Percentiles rank a stretch among this genome's conserved stretches.
Evolutionary conservation across 2,888 invertebrate species (phyloP).

Genomic region (Drosophila sordidula): DNA sequence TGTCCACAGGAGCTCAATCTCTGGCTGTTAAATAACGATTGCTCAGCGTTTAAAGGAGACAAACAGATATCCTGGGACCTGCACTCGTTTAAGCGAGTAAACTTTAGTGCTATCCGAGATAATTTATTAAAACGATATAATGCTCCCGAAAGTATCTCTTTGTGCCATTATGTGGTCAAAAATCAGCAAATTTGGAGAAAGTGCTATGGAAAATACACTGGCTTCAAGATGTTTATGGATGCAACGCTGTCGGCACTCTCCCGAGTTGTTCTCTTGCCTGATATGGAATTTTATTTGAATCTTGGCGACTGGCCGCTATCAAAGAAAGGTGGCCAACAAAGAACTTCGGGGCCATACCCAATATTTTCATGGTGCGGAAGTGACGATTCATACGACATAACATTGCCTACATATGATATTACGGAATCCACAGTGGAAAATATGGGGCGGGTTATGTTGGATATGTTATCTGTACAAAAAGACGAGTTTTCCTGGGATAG

Average conservation of each 20-base stretch:
- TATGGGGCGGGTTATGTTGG: slow-evolving; percentile 96
- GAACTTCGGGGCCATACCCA: slow-evolving; percentile 88
- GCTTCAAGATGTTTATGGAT: slow-evolving; percentile 98
- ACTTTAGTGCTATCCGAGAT: slow-evolving; percentile 89
- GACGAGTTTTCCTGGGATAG: slow-evolving; percentile 89
- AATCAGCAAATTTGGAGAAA: slow-evolving; percentile 93
- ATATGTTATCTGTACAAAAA: slow-evolving; percentile 95
- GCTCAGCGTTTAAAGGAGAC: slow-evolving; percentile 86
- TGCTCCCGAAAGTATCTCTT: slow-evolving; percentile 92
- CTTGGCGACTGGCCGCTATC: slow-evolving; percentile 98
- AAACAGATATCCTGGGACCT: slow-evolving; percentile 91
- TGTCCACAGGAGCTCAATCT: slow-evolving; percentile 90
- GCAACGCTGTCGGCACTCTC: slow-evolving; percentile 92
- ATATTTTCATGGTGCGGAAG: slow-evolving; percentile 99
- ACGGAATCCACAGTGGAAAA: slow-evolving; percentile 96
- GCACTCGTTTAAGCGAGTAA: slow-evolving; percentile 88
- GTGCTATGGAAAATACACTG: slow-evolving; percentile 97
- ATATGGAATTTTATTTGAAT: slow-evolving; percentile 96
- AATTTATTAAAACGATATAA: slow-evolving; percentile 90
- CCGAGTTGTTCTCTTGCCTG: slow-evolving; percentile 92
- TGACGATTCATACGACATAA: slow-evolving; percentile 92
- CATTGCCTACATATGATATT: slow-evolving; percentile 97
- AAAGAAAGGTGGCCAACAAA: slow-evolving; percentile 85
- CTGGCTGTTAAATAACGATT: slow-evolving; percentile 90
- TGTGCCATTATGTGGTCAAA: slow-evolving; percentile 95